Percentiles rank a stretch among this genome's conserved stretches.
These are phyloP conservation scores for Parotia lawesii DNA, from an alignment of 2,113 vertebrate genomes.

Conservation along the genomic window DNA sequence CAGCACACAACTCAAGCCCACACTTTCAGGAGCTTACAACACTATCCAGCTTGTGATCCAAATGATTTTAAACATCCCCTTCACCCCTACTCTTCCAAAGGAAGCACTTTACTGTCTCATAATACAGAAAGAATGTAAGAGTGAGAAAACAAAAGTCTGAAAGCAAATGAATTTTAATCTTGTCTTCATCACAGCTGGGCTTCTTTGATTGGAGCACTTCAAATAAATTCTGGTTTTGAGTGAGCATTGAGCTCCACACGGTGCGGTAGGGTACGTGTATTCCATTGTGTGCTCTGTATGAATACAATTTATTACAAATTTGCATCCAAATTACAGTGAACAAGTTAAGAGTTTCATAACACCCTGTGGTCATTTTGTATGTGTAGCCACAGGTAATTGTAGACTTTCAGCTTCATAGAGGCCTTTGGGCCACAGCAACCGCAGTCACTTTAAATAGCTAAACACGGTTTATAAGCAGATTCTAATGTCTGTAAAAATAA, in stretches of 20 bases:
- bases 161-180: not conserved
- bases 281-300: not conserved
- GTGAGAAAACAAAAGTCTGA: not conserved
- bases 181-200: not conserved
- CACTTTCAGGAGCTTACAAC: not conserved
- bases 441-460: not conserved
- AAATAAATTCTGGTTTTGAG: not conserved
- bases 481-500: not conserved
- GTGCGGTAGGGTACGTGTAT: fast-evolving
- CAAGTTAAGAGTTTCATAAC: not conserved
- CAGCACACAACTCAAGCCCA: not conserved
- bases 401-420: not conserved
- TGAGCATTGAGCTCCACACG: not conserved
- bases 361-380: not conserved
- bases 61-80: not conserved
- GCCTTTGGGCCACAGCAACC: not conserved
- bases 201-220: not conserved
- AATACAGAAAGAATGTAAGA: not conserved
- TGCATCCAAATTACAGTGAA: not conserved
- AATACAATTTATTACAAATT: not conserved
- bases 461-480: not conserved
- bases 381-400: not conserved
- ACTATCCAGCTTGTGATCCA: not conserved
- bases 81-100: not conserved
- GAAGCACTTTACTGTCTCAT: not conserved